Base-by-base conservation (phyloP, 2,113 vertebrate species). In the Chloropsis cyanopogon region DNA sequence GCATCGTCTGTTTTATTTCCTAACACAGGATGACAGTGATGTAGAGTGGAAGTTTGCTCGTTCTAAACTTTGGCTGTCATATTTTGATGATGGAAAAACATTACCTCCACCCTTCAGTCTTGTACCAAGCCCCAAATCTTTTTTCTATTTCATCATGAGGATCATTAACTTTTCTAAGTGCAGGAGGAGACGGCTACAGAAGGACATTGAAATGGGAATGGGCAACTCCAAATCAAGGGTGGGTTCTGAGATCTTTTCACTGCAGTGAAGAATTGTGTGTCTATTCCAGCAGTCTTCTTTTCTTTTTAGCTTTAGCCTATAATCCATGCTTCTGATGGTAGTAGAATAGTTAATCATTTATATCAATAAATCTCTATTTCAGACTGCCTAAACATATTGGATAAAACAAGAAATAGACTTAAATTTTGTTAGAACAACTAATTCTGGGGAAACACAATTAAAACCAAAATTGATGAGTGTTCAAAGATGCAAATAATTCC, bases 1-100 rank as follows among this genome's bases (percentile, higher is more conserved):
- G 33, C 2, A 7, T 35, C 6, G 9, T 44, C 19, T 94, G 37
- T 53, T 93, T 92, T 20, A 41, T 96, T 42, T 96, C 87, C 77
- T 50, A 33, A 92, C 35, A 26, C 92, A 99, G 98, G 98, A 99
- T 86, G 98, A 99, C 96, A 98, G 98, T 53, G 98, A 99, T 14
- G 98, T 99, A 33, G 98, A 99, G 79, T 99, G 98, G 98, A 99
- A 99, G 86, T 99, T 99, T 42, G 98, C 98, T 33, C 98, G 98
- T 46, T 98, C 98, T 25, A 99, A 99, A 86, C 98, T 99, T 50
- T 99, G 98, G 98, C 92, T 99, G 42, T 99, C 98, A 0, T 99
- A 99, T 92, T 99, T 99, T 88, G 98, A 99, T 95, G 98, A 98
- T 68, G 98, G 98, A 15, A 99, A 98, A 93, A 99, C 98, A 3